phyloP scores from a whole-genome alignment of 2,797 vertebrate species.

The Darevskia mixta region DNA sequence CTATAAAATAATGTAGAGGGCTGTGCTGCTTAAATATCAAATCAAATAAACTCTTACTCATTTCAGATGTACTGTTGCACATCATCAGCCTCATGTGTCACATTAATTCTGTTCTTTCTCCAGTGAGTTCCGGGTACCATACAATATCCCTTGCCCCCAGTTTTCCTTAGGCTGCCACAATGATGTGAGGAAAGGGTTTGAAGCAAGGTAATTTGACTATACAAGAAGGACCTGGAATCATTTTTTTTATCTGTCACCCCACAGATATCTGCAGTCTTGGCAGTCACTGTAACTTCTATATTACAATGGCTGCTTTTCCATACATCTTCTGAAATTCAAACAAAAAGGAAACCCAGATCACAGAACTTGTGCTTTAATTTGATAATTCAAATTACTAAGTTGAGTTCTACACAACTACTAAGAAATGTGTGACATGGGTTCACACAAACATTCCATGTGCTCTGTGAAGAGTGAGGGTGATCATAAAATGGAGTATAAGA shows the following conservation, averaged over 20 bases:
- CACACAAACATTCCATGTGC: too few species aligned
- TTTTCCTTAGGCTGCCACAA: neutral
- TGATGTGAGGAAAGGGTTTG: neutral
- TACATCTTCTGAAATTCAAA: neutral
- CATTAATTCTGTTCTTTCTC: neutral
- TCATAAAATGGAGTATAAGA: neutral
- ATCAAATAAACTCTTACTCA: neutral
- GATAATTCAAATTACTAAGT: too few species aligned
- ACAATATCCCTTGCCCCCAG: neutral
- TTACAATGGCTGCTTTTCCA: neutral
- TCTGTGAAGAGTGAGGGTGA: neutral
- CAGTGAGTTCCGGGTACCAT: neutral
- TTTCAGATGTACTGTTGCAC: neutral
- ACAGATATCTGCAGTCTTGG: neutral
- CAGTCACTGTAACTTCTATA: neutral
- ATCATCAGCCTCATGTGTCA: neutral
- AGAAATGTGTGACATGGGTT: too few species aligned
- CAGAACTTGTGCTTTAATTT: too few species aligned
- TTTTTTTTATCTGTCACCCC: neutral
- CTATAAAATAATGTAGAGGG: neutral
- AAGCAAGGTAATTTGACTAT: neutral
- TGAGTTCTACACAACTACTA: too few species aligned
- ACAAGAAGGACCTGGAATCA: neutral
- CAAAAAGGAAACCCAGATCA: too few species aligned
- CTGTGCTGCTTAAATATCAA: neutral